These are phyloP conservation scores for Scomberomorus guttatus DNA, from an alignment of 2,797 vertebrate genomes.

Conservation along the genomic window DNA sequence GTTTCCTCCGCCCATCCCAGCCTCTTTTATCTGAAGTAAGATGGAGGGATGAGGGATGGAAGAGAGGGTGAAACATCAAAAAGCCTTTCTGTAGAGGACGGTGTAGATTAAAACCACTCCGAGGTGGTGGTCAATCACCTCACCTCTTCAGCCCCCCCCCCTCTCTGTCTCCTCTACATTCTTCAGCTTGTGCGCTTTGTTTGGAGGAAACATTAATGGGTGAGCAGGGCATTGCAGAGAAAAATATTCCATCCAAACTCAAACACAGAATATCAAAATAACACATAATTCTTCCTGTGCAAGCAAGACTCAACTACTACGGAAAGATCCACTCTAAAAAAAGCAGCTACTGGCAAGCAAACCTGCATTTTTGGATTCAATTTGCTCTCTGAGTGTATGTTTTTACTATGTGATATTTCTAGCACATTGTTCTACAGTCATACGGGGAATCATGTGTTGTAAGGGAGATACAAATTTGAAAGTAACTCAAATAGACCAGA, in stretches of 20 bases:
- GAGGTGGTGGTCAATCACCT: conserved; percentile 14
- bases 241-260: neutral
- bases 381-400: conserved; percentile 3
- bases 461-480: neutral
- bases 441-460: neutral
- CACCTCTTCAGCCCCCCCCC: neutral
- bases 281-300: neutral
- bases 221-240: neutral
- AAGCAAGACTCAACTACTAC: neutral
- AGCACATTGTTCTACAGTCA: conserved; percentile 18
- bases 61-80: conserved; percentile 9
- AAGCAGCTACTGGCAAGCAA: conserved; percentile 8
- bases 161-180: neutral
- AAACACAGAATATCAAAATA: neutral
- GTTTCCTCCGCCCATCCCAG: conserved; percentile 6
- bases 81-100: conserved; percentile 4
- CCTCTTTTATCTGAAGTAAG: conserved; percentile 13
- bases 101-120: conserved; percentile 23
- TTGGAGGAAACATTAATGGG: neutral
- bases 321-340: neutral
- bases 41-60: neutral
- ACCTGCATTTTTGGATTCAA: conserved; percentile 8
- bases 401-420: conserved; percentile 26
- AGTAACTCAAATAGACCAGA: neutral
- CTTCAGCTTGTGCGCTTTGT: neutral